phyloP scores from a whole-genome alignment of 2,113 vertebrate species.

The Neogobius melanostomus region DNA sequence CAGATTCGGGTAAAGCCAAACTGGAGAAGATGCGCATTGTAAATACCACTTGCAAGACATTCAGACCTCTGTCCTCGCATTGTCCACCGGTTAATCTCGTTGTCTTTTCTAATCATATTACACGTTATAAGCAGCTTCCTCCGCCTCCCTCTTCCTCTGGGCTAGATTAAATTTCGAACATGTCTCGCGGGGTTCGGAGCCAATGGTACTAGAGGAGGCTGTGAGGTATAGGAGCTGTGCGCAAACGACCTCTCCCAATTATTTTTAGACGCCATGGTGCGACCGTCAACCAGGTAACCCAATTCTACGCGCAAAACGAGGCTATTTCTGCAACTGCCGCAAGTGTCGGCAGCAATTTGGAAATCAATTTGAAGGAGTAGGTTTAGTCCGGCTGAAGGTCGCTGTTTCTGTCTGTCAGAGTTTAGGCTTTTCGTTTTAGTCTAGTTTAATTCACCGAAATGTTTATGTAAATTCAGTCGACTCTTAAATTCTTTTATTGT shows the following conservation, averaged over 20 bases:
- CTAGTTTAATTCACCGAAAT: background rate
- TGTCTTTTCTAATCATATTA: constrained; percentile 57
- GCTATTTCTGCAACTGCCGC: constrained; percentile 7
- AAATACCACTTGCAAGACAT: no score
- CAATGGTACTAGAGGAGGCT: constrained; percentile 56
- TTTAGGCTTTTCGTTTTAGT: background rate
- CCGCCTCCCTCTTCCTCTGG: constrained; percentile 51
- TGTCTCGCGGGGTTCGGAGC: constrained; percentile 56
- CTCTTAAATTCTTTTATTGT: no score
- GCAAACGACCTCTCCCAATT: constrained; percentile 77
- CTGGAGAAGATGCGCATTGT: no score
- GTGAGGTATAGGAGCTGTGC: constrained; percentile 74
- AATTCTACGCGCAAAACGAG: constrained; percentile 50
- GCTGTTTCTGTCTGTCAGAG: background rate
- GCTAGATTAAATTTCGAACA: constrained; percentile 72
- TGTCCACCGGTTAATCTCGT: constrained; percentile 7
- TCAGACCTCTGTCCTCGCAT: background rate
- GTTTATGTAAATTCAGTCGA: no score
- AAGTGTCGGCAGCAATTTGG: background rate
- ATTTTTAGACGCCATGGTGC: constrained; percentile 71
- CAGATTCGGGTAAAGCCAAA: no score
- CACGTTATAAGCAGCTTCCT: constrained; percentile 66
- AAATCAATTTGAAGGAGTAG: background rate
- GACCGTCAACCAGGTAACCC: constrained; percentile 60
- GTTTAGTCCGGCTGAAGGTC: background rate